These are phyloP conservation scores for Drosophila testacea DNA, from an alignment of 2,888 invertebrate genomes.

Conservation along the genomic window DNA sequence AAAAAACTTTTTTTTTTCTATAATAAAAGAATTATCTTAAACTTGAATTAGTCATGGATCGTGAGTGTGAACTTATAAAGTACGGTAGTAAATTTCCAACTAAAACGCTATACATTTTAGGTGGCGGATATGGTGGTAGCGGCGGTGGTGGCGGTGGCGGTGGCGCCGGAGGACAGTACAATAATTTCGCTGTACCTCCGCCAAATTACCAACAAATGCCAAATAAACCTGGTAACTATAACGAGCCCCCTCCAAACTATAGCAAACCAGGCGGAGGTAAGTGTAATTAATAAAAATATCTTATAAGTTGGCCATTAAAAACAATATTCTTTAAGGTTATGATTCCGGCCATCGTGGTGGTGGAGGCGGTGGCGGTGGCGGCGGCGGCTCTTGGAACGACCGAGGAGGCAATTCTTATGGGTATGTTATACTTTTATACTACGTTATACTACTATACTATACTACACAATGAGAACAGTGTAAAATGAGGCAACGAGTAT, in stretches of 20 bases:
- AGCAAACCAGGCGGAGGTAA: constrained; percentile 81
- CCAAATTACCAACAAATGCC: constrained; percentile 83
- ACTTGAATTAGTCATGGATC: constrained; percentile 67
- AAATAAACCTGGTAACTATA: constrained; percentile 81
- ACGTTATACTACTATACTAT: neutral
- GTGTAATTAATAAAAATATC: constrained; percentile 10
- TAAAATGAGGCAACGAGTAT: constrained; percentile 28
- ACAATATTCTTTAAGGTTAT: constrained; percentile 76
- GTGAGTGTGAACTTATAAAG: constrained; percentile 64
- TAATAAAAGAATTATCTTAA: constrained; percentile 17
- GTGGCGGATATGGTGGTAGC: constrained; percentile 65
- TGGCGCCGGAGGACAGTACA: constrained; percentile 77
- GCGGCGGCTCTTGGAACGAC: constrained; percentile 78
- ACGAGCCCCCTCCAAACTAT: constrained; percentile 84
- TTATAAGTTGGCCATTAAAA: constrained; percentile 3
- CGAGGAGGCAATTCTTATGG: constrained; percentile 81
- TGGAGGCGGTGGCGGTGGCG: constrained; percentile 76
- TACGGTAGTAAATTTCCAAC: neutral
- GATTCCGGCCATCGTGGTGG: constrained; percentile 78
- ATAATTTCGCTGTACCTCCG: constrained; percentile 84
- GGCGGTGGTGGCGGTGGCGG: constrained; percentile 67
- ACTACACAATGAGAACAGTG: constrained; percentile 13
- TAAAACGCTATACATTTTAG: constrained; percentile 42
- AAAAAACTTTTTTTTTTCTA: constrained; percentile 8
- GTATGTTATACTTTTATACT: constrained; percentile 77